Percentiles rank a stretch among this genome's conserved stretches.
phyloP scores from a whole-genome alignment of 2,888 invertebrate species.

The Stenichneumon culpator region DNA sequence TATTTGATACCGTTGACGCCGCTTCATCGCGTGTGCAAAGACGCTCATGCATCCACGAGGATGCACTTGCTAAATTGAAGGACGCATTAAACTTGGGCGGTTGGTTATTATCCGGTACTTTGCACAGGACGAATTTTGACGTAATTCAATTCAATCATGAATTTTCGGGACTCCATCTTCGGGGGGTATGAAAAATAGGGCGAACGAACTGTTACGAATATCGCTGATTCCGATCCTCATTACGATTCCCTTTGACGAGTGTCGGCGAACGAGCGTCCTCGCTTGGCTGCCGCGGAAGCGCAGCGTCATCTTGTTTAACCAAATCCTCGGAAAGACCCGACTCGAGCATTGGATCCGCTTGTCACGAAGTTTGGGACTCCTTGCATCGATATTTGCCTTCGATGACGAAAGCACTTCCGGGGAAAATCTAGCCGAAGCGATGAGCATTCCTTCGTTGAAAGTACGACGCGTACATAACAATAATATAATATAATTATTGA shows the following conservation, averaged over 20 bases:
- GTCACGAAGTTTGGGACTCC: background rate
- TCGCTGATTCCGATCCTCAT: background rate
- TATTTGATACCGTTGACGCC: constrained; percentile 35
- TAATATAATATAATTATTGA: background rate
- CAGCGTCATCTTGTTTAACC: background rate
- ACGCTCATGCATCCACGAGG: background rate
- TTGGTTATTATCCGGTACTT: background rate
- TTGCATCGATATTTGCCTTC: background rate
- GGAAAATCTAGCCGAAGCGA: background rate
- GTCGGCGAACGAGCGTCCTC: background rate
- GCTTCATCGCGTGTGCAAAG: background rate
- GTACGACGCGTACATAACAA: background rate
- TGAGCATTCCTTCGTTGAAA: background rate
- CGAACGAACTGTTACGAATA: background rate
- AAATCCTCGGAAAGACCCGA: background rate
- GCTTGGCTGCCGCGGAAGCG: background rate
- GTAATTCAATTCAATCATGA: background rate
- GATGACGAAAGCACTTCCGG: background rate
- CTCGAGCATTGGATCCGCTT: background rate
- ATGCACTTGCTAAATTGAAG: background rate
- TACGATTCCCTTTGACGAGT: background rate
- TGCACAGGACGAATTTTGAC: background rate
- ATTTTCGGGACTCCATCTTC: background rate
- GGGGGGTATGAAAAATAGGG: background rate
- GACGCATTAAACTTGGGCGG: background rate